Base-by-base conservation (phyloP, 2,113 vertebrate species). In the Spea multiplicata region DNA sequence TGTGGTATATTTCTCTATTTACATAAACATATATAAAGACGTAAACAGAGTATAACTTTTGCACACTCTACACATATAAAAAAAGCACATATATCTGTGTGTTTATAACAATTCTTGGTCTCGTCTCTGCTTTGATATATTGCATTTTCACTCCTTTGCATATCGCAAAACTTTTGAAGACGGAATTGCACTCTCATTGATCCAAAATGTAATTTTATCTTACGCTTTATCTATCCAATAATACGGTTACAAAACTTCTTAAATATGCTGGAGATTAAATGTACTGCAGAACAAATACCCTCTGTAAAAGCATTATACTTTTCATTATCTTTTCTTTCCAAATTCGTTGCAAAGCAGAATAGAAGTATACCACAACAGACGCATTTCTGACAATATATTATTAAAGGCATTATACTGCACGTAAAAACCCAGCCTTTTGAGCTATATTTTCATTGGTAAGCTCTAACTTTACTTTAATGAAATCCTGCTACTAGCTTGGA, bases 161-260 rank as follows among this genome's bases (percentile, higher is more conserved):
- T 48, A 69, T 64, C 61, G 16, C 5, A 69, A 46, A 69, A 50
- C n/a, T 69, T 69, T 69, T 72, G 17, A 72, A 59, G 30, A 44
- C 30, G 45, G 3, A 55, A 70, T 71, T 62, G 67, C 66, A 70
- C 66, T 62, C 47, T 70, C 68, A 70, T 16, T 62, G 17, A 70
- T 44, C n/a, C n/a, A 13, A 5, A 5, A 10, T 48, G 44, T 17
- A 59, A 55, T 57, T n/a, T 8, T 13, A 68, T 57, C n/a, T 44
- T 1, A 14, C 44, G 9, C 45, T 67, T 61, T 69, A 61, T 44
- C 57, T 61, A 62, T 47, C 55, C 5, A 13, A 45, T 61, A 55
- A 49, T n/a, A 77, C 12, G 6, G 46, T 48, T 57, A 57, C 6
- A 66, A 52, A 68, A 6, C 7, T 16, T 59, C 10, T 17, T 2